phyloP scores from a whole-genome alignment of 2,888 invertebrate species.

The Brenthis ino region DNA sequence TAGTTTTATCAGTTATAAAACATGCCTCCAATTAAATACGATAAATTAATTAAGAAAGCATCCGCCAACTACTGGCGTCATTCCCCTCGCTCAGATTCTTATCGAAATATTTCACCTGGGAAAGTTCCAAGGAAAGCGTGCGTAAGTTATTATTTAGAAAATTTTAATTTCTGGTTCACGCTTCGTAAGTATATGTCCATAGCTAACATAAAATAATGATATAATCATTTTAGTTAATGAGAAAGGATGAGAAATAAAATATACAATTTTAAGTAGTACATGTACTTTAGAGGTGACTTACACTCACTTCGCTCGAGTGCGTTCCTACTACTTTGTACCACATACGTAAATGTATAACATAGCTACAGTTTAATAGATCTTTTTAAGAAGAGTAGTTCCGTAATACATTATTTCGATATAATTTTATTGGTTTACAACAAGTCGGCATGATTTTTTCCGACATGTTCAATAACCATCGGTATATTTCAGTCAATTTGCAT shows the following conservation, averaged over 20 bases:
- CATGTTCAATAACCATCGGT: too few species aligned
- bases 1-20: slow-evolving; percentile 5
- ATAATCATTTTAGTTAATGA: background rate
- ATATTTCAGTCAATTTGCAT: too few species aligned
- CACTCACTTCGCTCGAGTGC: too few species aligned
- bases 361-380: too few species aligned
- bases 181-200: background rate
- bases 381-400: too few species aligned
- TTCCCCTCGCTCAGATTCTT: slow-evolving; percentile 20
- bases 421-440: too few species aligned
- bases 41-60: slow-evolving; percentile 15
- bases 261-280: too few species aligned
- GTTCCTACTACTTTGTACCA: too few species aligned
- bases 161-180: background rate
- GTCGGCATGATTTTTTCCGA: too few species aligned
- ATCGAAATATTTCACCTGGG: slow-evolving; percentile 27
- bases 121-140: slow-evolving; percentile 16
- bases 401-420: too few species aligned
- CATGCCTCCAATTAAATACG: slow-evolving; percentile 11
- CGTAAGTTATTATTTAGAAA: background rate
- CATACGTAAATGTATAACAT: too few species aligned
- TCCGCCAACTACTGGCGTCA: background rate
- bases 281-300: too few species aligned
- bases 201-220: background rate
- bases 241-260: background rate